Conservation (phyloP, 2,797 vertebrate genomes). For the Glyptemys insculpta region DNA sequence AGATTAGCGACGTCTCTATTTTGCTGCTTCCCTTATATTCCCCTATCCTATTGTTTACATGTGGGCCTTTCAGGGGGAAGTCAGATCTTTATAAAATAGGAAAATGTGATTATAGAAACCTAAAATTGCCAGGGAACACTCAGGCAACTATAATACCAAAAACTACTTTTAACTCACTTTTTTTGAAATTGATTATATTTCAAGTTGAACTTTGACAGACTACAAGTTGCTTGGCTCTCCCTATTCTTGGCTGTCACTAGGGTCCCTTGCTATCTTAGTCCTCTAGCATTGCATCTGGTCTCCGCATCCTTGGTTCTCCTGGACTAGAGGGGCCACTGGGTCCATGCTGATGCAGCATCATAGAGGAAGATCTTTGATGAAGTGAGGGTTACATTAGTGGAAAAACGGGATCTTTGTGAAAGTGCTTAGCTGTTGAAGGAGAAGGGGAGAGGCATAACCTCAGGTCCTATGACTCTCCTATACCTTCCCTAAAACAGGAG, state of each 20-base stretch:
- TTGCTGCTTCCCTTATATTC: neutral
- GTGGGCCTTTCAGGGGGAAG: neutral
- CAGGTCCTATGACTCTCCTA: neutral
- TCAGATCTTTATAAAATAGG: neutral
- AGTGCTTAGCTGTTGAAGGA: neutral
- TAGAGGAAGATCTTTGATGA: neutral
- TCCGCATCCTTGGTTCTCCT: rapidly evolving
- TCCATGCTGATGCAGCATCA: neutral
- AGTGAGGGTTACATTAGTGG: neutral
- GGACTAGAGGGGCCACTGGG: neutral
- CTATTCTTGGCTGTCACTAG: rapidly evolving
- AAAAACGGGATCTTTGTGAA: neutral
- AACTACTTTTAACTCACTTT: neutral
- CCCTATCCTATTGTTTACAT: neutral
- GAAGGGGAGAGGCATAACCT: neutral
- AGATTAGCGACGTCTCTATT: neutral
- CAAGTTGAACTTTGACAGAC: rapidly evolving
- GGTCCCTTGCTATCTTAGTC: neutral
- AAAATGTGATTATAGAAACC: neutral
- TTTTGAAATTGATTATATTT: neutral
- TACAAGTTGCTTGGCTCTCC: neutral
- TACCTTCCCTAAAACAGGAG: neutral
- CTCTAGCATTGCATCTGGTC: neutral
- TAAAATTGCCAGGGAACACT: neutral
- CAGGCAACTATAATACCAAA: neutral